Conservation (phyloP, 2,113 vertebrate species). For the Laticauda colubrina region DNA sequence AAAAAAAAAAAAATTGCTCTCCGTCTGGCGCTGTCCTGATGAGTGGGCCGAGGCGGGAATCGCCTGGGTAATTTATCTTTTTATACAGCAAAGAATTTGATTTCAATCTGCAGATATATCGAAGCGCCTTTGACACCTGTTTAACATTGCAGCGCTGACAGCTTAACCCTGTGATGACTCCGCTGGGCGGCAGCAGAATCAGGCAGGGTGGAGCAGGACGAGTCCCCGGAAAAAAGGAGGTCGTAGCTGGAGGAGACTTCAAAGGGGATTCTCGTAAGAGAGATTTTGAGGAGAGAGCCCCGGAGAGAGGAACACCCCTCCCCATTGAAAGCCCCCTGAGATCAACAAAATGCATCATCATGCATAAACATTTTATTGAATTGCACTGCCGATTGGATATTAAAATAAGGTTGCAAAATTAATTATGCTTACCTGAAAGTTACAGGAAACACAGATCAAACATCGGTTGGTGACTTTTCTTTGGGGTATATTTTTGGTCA, state of each 20-base stretch:
- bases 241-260: not conserved
- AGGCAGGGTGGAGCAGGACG: not conserved
- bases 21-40: conserved; percentile 89
- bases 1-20: conserved; percentile 93
- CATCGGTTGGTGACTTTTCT: not conserved
- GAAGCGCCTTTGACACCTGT: conserved; percentile 76
- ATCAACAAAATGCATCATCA: not conserved
- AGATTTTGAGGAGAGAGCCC: not conserved
- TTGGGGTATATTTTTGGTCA: not conserved
- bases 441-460: not conserved
- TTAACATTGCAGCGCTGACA: conserved; percentile 73
- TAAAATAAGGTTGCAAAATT: not conserved
- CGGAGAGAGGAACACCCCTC: not conserved
- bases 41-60: conserved; percentile 87
- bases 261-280: not conserved
- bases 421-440: not conserved
- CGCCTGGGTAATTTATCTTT: conserved; percentile 84
- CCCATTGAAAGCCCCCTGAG: not conserved
- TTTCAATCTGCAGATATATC: conserved; percentile 81
- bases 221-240: not conserved
- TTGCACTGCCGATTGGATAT: not conserved
- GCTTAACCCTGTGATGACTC: conserved; percentile 72
- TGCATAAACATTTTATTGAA: not conserved
- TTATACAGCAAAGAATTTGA: conserved; percentile 80
- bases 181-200: not conserved